Evolutionary conservation across 2,113 vertebrate species (phyloP), one percentile per base, ranked within the genome.

Genomic region (Heterochromis multidens): DNA sequence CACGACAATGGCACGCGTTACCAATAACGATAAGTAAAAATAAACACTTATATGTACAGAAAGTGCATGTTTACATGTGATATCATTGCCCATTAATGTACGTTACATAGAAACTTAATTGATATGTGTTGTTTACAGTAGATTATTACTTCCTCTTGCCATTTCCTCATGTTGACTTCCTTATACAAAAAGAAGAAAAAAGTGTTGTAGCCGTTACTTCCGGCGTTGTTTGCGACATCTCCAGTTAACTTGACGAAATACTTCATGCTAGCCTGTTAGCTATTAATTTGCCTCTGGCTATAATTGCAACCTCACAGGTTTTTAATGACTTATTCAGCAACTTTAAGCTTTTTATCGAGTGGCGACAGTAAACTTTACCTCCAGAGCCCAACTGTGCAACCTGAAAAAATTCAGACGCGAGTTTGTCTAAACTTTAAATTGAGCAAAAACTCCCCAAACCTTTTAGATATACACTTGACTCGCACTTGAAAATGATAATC

Each of bases 211-310:
- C 6, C 3, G 11, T 0, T 33, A 80, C 65, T 89, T 94, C 88
- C 83, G 80, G 77, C 81, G 14, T 57, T 25, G 4, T 4, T 37
- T 2, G 21, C n/a, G 0, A 11, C 40, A 2, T 10, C 21, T 40
- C 0, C 23, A 11, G 33, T 10, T 1, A 83, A n/a, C 81, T 92
- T 93, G 81, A 89, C 79, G 16, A 27, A 33, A 33, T 21, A 2
- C 1, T 31, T 21, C 2, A 52, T 80, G 80, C 52, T 90, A 88
- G 61, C 60, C 61, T 21, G 58, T 81, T 90, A 89, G 85, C 84
- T 60, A 59, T 87, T 77, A 3, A 62, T 52, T 77, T 82, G 1
- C 82, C 54, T 25, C 27, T 5, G 8, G 43, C 6, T 25, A 1
- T 37, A 59, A 40, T n/a, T 79, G 25, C 21, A 25, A 7, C 49